These are phyloP conservation scores for Macrotis lagotis DNA, from an alignment of 2,113 vertebrate species.

Conservation along the genomic window DNA sequence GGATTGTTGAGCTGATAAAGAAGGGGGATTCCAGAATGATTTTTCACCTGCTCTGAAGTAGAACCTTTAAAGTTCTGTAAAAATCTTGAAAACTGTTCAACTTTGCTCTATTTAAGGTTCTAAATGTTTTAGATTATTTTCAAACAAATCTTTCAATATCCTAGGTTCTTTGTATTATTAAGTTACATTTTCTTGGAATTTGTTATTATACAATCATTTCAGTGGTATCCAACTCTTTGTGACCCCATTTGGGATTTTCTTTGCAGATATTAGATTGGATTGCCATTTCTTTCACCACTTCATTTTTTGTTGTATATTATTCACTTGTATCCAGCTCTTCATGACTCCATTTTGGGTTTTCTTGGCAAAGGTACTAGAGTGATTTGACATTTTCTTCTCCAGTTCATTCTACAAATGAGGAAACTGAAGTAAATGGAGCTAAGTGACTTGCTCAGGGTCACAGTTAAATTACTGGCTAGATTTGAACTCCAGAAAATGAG, in stretches of 20 bases:
- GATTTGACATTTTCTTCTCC: no score
- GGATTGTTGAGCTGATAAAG: background rate
- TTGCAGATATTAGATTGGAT: background rate
- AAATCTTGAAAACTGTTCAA: background rate
- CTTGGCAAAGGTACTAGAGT: no score
- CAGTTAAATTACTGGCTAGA: background rate
- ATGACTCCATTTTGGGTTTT: no score
- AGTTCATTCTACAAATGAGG: background rate
- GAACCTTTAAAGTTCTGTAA: background rate
- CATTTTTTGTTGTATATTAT: background rate
- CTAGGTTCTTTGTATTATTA: background rate
- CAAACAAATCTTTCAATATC: background rate
- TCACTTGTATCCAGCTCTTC: no score
- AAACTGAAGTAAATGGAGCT: background rate
- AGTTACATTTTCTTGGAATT: background rate
- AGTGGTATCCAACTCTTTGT: background rate
- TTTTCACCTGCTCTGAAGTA: conserved; percentile 5
- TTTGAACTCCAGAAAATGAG: background rate
- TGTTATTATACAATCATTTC: background rate
- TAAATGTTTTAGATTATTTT: background rate
- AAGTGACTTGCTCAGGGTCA: background rate
- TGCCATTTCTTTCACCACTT: background rate
- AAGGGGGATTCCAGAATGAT: background rate
- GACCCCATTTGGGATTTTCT: background rate
- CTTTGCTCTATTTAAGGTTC: background rate